These are phyloP conservation scores for Tachyglossus aculeatus DNA, from an alignment of 2,797 vertebrate genomes.

Conservation along the genomic window DNA sequence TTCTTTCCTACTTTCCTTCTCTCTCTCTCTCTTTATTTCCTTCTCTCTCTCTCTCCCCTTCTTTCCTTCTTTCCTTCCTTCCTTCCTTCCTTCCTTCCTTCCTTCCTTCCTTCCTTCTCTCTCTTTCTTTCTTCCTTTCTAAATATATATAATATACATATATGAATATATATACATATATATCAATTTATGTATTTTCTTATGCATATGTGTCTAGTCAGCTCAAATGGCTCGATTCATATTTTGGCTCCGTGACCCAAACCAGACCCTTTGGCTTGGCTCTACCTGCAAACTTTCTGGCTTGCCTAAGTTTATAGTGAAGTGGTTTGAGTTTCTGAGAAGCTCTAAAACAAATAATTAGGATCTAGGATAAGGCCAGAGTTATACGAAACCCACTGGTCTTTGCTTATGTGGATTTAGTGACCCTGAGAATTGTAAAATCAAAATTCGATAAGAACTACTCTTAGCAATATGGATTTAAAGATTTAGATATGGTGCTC, in stretches of 20 bases:
- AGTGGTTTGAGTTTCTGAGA: conserved; percentile 62
- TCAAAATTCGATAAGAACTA: conserved; percentile 31
- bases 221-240: conserved; percentile 47
- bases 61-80: too few species aligned
- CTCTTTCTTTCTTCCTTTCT: too few species aligned
- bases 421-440: conserved; percentile 28
- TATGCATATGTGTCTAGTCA: conserved; percentile 54
- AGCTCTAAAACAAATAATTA: conserved; percentile 44
- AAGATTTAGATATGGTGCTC: too few species aligned
- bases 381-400: conserved; percentile 36
- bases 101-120: too few species aligned
- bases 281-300: conserved; percentile 52
- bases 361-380: conserved; percentile 41
- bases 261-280: conserved; percentile 55
- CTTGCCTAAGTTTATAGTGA: conserved; percentile 17
- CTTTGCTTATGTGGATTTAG: conserved; percentile 46
- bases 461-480: background rate
- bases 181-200: conserved; percentile 31
- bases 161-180: background rate
- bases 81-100: too few species aligned
- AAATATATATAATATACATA: too few species aligned
- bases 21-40: too few species aligned
- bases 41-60: too few species aligned
- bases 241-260: conserved; percentile 53
- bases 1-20: too few species aligned